A percentile compares a stretch with the other conserved stretches of the same genome.
Evolutionary conservation across 2,888 invertebrate genomes (phyloP).

Genomic region (Geotrupes spiniger): DNA sequence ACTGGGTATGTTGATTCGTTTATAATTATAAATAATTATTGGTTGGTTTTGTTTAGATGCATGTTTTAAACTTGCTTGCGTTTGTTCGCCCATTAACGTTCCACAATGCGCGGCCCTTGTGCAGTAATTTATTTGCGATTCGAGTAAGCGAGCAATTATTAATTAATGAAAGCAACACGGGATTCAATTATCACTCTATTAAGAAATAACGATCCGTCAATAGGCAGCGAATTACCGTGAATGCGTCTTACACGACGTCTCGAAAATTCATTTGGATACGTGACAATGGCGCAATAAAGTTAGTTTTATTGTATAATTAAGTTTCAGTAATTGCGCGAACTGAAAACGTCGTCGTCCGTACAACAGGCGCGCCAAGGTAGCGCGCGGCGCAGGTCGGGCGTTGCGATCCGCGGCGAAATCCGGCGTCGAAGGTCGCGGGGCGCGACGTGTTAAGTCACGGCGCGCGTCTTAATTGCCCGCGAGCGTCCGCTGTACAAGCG

Average conservation of each 20-base stretch:
- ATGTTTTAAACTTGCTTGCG: slow-evolving; percentile 8
- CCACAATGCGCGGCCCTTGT: background rate
- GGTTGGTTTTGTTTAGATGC: slow-evolving; percentile 1
- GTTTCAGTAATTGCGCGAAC: slow-evolving; percentile 18
- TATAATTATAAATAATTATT: too few relatives aligned
- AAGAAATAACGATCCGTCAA: slow-evolving; percentile 24
- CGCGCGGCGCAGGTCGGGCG: background rate
- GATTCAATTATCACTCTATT: slow-evolving; percentile 26
- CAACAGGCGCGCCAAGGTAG: background rate
- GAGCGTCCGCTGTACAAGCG: too few relatives aligned
- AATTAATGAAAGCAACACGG: slow-evolving; percentile 19
- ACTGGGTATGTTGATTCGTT: too few relatives aligned
- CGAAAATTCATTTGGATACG: slow-evolving; percentile 22
- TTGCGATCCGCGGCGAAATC: background rate
- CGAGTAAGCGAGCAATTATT: slow-evolving; percentile 17
- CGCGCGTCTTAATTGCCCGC: too few relatives aligned
- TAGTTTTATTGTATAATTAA: slow-evolving; percentile 29
- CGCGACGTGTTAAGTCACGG: too few relatives aligned
- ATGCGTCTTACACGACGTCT: slow-evolving; percentile 22
- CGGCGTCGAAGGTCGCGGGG: background rate
- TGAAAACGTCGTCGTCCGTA: slow-evolving; percentile 10
- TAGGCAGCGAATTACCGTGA: slow-evolving; percentile 21
- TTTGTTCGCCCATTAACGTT: too few relatives aligned
- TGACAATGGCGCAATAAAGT: slow-evolving; percentile 30
- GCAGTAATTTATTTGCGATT: slow-evolving; percentile 11